phyloP scores from a whole-genome alignment of 2,113 vertebrate species.

The Apteryx owenii region DNA sequence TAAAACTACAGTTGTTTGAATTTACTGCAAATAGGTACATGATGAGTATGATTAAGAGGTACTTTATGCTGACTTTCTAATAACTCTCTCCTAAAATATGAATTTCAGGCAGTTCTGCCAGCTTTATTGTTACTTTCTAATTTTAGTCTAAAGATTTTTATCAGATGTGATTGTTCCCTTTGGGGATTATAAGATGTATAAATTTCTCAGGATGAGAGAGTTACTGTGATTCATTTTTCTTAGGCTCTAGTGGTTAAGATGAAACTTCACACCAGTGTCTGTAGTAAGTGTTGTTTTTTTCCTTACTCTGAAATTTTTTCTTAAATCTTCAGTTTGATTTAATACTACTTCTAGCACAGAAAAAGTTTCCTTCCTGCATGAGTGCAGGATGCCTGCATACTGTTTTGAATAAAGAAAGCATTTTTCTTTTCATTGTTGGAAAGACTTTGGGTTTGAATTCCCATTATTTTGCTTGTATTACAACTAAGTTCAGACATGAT shows the following conservation, averaged over 20 bases:
- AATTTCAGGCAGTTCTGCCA: slow-evolving; percentile 46
- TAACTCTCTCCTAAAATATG: slow-evolving; percentile 49
- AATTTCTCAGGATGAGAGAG: slow-evolving; percentile 38
- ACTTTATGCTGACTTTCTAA: slow-evolving; percentile 44
- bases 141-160: slow-evolving; percentile 62
- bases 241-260: slow-evolving; percentile 1
- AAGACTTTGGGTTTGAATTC: not conserved
- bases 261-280: not conserved
- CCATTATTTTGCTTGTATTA: not conserved
- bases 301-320: not conserved
- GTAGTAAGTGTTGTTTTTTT: not conserved
- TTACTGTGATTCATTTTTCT: slow-evolving; percentile 50
- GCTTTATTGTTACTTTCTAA: slow-evolving; percentile 59
- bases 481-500: not conserved
- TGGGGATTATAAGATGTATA: slow-evolving; percentile 43
- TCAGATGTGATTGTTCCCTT: slow-evolving; percentile 1
- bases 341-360: not conserved
- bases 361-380: not conserved
- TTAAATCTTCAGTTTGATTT: slow-evolving; percentile 7
- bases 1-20: slow-evolving; percentile 26
- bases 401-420: not conserved
- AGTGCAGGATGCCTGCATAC: not conserved
- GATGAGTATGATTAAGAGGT: slow-evolving; percentile 56
- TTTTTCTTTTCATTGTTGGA: not conserved
- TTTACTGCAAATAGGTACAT: slow-evolving; percentile 42